Conservation (phyloP, 2,888 invertebrate genomes). For the Tetrapedia diversipes region DNA sequence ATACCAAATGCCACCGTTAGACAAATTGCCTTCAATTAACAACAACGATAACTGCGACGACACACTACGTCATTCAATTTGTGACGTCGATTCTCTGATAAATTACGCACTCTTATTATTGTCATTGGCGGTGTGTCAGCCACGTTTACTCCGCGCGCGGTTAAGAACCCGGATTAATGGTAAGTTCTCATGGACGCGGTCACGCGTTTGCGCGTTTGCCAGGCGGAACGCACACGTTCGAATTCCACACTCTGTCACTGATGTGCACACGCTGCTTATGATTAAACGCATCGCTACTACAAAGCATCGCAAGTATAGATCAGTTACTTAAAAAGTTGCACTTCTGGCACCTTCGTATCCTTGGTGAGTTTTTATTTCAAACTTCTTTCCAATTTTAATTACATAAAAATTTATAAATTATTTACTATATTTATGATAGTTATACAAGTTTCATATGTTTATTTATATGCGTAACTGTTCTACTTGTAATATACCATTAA, state of each 20-base stretch:
- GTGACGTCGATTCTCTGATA: conserved; percentile 64
- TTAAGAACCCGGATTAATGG: conserved; percentile 73
- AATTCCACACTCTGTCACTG: conserved; percentile 59
- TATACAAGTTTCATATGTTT: background rate
- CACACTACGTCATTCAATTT: conserved; percentile 60
- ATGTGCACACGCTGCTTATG: conserved; percentile 37
- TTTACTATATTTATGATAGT: background rate
- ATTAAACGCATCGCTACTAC: conserved; percentile 53
- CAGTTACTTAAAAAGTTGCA: conserved; percentile 18
- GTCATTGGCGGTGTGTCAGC: conserved; percentile 59
- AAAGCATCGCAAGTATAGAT: conserved; percentile 43
- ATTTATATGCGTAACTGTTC: background rate
- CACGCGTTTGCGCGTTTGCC: conserved; percentile 70
- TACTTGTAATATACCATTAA: background rate
- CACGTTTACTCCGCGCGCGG: conserved; percentile 67
- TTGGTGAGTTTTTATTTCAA: background rate
- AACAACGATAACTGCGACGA: conserved; percentile 55
- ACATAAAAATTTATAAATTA: background rate
- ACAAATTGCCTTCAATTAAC: conserved; percentile 53
- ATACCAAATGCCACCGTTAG: conserved; percentile 28
- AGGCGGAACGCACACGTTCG: conserved; percentile 60
- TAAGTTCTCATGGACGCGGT: conserved; percentile 72
- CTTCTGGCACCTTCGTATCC: conserved; percentile 11
- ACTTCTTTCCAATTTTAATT: background rate
- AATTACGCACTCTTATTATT: conserved; percentile 67